These are phyloP conservation scores for Drosophila robusta DNA, from an alignment of 2,888 invertebrate species.

Conservation along the genomic window DNA sequence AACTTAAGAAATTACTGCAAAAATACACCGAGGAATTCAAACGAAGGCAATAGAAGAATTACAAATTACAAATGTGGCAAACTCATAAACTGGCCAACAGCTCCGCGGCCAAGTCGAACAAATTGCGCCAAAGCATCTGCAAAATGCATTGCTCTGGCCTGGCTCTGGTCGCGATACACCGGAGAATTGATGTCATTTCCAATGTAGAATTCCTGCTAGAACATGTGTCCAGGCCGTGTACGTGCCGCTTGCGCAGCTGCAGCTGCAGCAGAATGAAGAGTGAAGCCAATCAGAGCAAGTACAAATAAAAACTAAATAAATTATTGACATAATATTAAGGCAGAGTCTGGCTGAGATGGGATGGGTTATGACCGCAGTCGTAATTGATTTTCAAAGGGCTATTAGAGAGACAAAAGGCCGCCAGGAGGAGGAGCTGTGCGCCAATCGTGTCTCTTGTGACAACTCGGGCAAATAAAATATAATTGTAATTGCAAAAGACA, in stretches of 20 bases:
- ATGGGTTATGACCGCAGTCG: conserved; percentile 66
- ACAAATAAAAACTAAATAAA: conserved; percentile 68
- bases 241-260: conserved; percentile 55
- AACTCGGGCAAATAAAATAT: conserved; percentile 77
- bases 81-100: conserved; percentile 41
- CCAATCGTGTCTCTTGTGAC: conserved; percentile 55
- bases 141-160: conserved; percentile 48
- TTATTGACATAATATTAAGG: conserved; percentile 75
- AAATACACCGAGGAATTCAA: conserved; percentile 36
- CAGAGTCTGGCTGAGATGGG: conserved; percentile 19
- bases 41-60: conserved; percentile 27
- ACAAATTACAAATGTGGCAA: conserved; percentile 48
- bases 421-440: conserved; percentile 31
- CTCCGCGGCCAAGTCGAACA: conserved; percentile 41
- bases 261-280: conserved; percentile 29
- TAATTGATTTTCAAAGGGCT: conserved; percentile 77
- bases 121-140: conserved; percentile 64
- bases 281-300: conserved; percentile 16
- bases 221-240: conserved; percentile 79
- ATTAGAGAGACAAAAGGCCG: conserved; percentile 45
- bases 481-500: conserved; percentile 74
- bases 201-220: conserved; percentile 82
- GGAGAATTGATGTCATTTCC: conserved; percentile 81
- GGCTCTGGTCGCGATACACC: conserved; percentile 45
- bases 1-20: conserved; percentile 26